Conservation (phyloP, 2,888 invertebrate species). For the Pammene aurita region DNA sequence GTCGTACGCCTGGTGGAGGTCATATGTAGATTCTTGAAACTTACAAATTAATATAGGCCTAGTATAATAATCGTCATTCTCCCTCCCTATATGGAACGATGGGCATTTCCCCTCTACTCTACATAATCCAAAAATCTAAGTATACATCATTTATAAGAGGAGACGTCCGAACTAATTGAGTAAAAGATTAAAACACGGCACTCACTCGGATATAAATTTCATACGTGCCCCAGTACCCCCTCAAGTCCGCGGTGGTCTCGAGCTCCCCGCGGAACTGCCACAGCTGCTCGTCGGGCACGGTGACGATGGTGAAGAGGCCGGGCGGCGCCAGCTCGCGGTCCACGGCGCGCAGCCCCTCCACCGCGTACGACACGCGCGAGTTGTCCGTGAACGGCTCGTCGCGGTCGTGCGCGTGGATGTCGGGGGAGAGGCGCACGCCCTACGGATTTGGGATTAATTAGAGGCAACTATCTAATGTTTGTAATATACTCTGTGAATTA, state of each 20-base stretch:
- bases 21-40: background rate
- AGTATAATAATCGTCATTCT: too few relatives aligned
- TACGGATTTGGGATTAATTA: slow-evolving; percentile 45
- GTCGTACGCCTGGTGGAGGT: slow-evolving; percentile 77
- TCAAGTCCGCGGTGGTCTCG: slow-evolving; percentile 68
- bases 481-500: too few relatives aligned
- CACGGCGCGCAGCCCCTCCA: slow-evolving; percentile 60
- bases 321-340: slow-evolving; percentile 60
- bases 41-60: too few relatives aligned
- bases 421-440: slow-evolving; percentile 56
- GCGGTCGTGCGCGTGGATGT: slow-evolving; percentile 77
- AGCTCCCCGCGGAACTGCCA: slow-evolving; percentile 62
- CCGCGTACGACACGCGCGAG: slow-evolving; percentile 78
- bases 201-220: slow-evolving; percentile 77
- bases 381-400: slow-evolving; percentile 82
- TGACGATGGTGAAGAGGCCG: slow-evolving; percentile 63
- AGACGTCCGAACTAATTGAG: background rate
- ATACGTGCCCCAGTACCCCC: slow-evolving; percentile 84
- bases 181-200: slow-evolving; percentile 11
- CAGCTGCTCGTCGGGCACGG: slow-evolving; percentile 31
- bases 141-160: too few relatives aligned
- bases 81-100: too few relatives aligned
- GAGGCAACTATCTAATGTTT: too few relatives aligned
- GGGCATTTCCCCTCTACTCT: too few relatives aligned
- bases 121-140: too few relatives aligned